Evolutionary conservation across 2,797 vertebrate species (phyloP).

Genomic region (Chromobotia macracanthus): DNA sequence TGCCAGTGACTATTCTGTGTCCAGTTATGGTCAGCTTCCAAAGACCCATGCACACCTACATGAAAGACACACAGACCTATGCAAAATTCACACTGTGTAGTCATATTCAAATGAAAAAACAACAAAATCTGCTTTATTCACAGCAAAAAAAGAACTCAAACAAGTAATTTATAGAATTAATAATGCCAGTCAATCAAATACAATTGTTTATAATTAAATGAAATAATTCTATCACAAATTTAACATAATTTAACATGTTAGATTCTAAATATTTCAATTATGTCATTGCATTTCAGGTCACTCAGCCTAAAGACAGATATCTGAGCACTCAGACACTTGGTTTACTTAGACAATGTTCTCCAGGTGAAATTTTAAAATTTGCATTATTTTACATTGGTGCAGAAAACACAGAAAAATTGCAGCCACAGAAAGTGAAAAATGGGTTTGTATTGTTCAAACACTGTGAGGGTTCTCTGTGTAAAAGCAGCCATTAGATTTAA

Average conservation of each 20-base stretch:
- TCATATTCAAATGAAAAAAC: slow-evolving; percentile 7
- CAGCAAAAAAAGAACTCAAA: no score
- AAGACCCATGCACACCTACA: not conserved
- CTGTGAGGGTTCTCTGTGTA: no score
- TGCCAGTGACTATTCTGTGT: not conserved
- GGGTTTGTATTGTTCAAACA: no score
- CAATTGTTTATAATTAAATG: no score
- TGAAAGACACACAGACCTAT: slow-evolving; percentile 3
- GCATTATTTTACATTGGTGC: not conserved
- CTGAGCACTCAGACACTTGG: not conserved
- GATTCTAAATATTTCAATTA: not conserved
- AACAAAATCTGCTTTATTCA: no score
- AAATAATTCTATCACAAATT: not conserved
- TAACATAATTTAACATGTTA: not conserved
- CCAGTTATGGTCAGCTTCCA: not conserved
- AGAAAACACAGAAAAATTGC: not conserved
- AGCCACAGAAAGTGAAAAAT: not conserved
- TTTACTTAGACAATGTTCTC: not conserved
- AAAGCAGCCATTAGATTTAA: no score
- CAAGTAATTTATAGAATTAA: no score
- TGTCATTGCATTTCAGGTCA: not conserved
- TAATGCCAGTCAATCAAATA: no score
- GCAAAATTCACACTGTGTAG: not conserved
- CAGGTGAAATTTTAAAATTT: not conserved
- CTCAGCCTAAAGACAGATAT: no score